phyloP scores from a whole-genome alignment of 64 coral and sea anemone genomes.

The Orbicella faveolata region DNA sequence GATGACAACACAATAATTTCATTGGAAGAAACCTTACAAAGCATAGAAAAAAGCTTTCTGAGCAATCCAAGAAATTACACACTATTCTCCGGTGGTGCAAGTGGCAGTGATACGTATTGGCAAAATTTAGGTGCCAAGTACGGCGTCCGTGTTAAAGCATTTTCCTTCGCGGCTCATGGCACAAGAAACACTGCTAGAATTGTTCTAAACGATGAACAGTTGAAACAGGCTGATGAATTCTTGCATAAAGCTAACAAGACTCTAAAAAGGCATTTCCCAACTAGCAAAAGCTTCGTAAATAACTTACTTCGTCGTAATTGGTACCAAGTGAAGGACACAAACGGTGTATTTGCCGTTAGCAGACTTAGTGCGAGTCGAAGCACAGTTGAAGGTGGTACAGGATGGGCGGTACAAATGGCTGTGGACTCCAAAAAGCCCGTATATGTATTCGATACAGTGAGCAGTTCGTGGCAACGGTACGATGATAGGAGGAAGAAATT shows the following conservation, averaged over 20 bases:
- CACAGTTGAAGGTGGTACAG: conserved; percentile 59
- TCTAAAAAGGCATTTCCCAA: conserved; percentile 69
- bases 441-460: conserved; percentile 56
- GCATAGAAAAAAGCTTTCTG: conserved; percentile 19
- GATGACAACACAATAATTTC: not conserved
- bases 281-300: conserved; percentile 50
- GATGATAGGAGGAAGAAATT: conserved; percentile 47
- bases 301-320: conserved; percentile 68
- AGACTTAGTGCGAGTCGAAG: conserved; percentile 24
- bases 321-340: conserved; percentile 65
- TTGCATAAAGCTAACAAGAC: conserved; percentile 54
- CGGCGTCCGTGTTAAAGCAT: conserved; percentile 47
- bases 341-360: conserved; percentile 59
- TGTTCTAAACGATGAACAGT: conserved; percentile 38
- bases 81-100: conserved; percentile 64
- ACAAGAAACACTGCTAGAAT: conserved; percentile 41
- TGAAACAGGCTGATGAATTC: conserved; percentile 61
- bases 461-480: conserved; percentile 50
- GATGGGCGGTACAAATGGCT: conserved; percentile 80
- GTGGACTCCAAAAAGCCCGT: conserved; percentile 51
- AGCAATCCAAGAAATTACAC: conserved; percentile 54
- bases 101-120: conserved; percentile 63
- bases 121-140: conserved; percentile 51
- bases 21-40: conserved; percentile 16
- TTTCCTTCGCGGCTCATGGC: conserved; percentile 54